Conservation (phyloP, 2,113 vertebrate species). For the Colius striatus region DNA sequence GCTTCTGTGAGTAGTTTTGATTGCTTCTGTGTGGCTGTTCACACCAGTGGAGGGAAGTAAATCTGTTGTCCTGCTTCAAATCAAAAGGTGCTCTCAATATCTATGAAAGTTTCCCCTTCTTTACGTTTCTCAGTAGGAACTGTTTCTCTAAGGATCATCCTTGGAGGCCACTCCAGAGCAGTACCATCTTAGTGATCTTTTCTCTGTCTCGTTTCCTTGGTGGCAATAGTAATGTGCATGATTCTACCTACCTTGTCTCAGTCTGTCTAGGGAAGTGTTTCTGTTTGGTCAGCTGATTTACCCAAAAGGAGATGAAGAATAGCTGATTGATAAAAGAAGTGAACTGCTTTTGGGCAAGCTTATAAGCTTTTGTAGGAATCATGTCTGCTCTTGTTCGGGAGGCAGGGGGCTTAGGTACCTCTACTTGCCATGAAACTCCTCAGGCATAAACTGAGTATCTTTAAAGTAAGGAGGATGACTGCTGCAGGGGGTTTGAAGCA, state of each 20-base stretch:
- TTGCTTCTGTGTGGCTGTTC: background rate
- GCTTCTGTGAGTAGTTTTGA: background rate
- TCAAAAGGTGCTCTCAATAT: background rate
- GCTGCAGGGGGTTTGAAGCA: background rate
- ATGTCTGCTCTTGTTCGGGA: background rate
- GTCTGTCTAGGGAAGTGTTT: background rate
- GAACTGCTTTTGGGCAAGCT: background rate
- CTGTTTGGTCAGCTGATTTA: background rate
- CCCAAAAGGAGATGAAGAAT: fast-evolving
- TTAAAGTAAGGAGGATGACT: background rate
- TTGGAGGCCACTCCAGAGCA: background rate
- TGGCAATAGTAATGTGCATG: background rate
- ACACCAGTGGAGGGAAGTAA: background rate
- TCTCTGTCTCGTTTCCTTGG: background rate
- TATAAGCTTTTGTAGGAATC: background rate
- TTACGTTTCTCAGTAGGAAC: background rate
- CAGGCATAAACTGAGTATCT: background rate
- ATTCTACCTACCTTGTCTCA: background rate
- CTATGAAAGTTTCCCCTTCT: background rate
- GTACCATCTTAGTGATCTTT: background rate
- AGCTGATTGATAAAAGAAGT: background rate
- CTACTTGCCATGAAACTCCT: fast-evolving
- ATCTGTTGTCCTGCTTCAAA: background rate
- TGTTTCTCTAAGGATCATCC: background rate
- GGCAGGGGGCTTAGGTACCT: background rate